Evolutionary conservation across 2,888 invertebrate genomes (phyloP), one percentile per base, ranked within the genome.

Genomic region (Coecobrya sp.): DNA sequence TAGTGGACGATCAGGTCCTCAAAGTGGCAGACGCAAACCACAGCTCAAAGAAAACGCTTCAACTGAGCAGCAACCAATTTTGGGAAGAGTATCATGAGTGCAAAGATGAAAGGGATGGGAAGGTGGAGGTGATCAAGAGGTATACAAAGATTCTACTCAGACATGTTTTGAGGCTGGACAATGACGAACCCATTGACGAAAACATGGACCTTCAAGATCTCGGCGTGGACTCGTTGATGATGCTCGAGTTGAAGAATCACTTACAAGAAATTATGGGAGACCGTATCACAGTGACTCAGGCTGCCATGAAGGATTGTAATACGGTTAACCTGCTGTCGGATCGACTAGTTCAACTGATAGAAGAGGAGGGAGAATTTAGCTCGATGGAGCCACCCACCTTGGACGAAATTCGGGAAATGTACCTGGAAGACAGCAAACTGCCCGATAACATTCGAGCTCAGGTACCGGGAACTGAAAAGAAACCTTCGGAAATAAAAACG

Each of bases 201-300:
- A 59, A 36, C 27, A 36, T 55, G 25, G 59, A 89, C 16, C 49
- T 89, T 0, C 73, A 84, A 27, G 70, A 68, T 7, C 30, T 84
- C 3, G 89, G 89, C 27, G 89, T 84, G 8, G 89, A 89, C n/a
- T 73, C 70, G 4, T 42, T 89, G 45, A 70, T 89, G 70, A 52
- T 82, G 36, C 11, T 89, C 22, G 89, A 89, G 22, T 10, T 89
- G 1, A 84, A 59, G 8, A 89, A 84, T 73, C 30, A 27, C n/a
- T 0, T 89, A 0, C 70, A 84, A 16, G 30, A 79, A 13, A 19
- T 89, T 1, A 16, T 89, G 65, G 89, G 89, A 0, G 65, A 81
- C 5, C 25, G 82, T n/a, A 45, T 81, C 0, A 10, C 45, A 0
- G 19, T 89, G 0, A 65, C 62, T 0, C 49, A 62, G n/a, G 13